Evolutionary conservation across 2,888 invertebrate genomes (phyloP), one percentile per base, ranked within the genome.

Genomic region (Epistrophella euchroma): DNA sequence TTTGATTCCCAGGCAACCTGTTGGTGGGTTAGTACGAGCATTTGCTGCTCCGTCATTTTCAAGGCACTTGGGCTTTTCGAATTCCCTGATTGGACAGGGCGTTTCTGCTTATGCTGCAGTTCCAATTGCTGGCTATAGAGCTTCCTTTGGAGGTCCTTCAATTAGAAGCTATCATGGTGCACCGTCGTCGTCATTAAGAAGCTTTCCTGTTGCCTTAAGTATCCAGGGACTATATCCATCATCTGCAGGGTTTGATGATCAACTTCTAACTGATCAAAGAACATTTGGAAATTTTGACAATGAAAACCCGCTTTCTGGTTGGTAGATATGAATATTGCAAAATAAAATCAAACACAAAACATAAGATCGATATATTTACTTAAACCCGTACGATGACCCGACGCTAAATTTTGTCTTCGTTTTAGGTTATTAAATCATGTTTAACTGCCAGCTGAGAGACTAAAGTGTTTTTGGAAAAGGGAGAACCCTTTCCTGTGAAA

Each of bases 91-190:
- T 1, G 22, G 68, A 2, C 68, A 52, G 6, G 47, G 50, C 11
- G 35, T 50, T 15, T 5, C 50, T 25, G 50, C 37, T 2, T 72
- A 72, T 56, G 64, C 45, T n/a, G 62, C 78, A n/a, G 66, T 70
- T 0, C 70, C 80, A 6, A 40, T 75, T 47, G 74, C 62, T 25
- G 56, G 70, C 2, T 81, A 71, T 50, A 64, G 68, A 58, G 28
- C 45, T n/a, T 17, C 56, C 0, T 43, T 45, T 32, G 45, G 71
- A 15, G 19, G 43, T 9, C 55, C 55, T 19, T 19, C 45, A 22
- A 11, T 45, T 10, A 43, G 43, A 22, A 19, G 11, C 4, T 71
- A 19, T 22, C 19, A 32, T 4, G 13, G 28, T 6, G 4, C 28
- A 1, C n/a, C 45, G 0, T 25, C 40, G 28, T 32, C 9, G 3